Percentiles rank a stretch among this genome's conserved stretches.
Conservation (phyloP, 1,140 invertebrate genomes). For the Drosophila quadrilineata region DNA sequence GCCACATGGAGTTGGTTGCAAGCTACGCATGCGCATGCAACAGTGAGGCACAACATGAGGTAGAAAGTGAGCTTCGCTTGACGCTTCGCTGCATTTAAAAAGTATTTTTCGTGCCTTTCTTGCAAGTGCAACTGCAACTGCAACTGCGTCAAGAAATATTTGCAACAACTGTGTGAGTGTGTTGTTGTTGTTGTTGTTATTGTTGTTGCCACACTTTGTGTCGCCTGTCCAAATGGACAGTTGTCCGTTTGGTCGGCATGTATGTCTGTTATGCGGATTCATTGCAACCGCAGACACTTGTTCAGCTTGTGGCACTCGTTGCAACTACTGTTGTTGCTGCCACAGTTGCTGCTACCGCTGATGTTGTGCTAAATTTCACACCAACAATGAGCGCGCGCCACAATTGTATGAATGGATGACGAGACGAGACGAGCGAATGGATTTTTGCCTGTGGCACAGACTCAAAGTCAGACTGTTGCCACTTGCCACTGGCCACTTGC, state of each 20-base stretch:
- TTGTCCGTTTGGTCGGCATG: slow-evolving; percentile 50
- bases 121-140: slow-evolving; percentile 34
- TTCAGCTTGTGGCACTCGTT: slow-evolving; percentile 35
- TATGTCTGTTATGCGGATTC: slow-evolving; percentile 79
- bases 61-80: slow-evolving; percentile 57
- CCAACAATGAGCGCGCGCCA: slow-evolving; percentile 76
- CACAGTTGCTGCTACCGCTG: slow-evolving; percentile 19
- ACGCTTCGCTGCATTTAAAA: slow-evolving; percentile 75
- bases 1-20: neutral
- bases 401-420: slow-evolving; percentile 73
- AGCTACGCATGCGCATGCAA: neutral
- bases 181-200: no score
- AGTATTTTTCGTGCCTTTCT: slow-evolving; percentile 59
- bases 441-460: neutral
- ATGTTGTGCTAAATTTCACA: slow-evolving; percentile 76
- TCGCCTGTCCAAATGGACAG: slow-evolving; percentile 39
- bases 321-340: slow-evolving; percentile 30
- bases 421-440: slow-evolving; percentile 2
- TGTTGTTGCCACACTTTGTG: slow-evolving; percentile 24
- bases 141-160: slow-evolving; percentile 26
- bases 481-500: no score
- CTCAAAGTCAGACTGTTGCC: no score
- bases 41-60: slow-evolving; percentile 1
- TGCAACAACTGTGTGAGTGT: slow-evolving; percentile 22
- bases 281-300: slow-evolving; percentile 76